These are phyloP conservation scores for Mastacembelus armatus DNA, from an alignment of 2,797 vertebrate species.

Conservation along the genomic window DNA sequence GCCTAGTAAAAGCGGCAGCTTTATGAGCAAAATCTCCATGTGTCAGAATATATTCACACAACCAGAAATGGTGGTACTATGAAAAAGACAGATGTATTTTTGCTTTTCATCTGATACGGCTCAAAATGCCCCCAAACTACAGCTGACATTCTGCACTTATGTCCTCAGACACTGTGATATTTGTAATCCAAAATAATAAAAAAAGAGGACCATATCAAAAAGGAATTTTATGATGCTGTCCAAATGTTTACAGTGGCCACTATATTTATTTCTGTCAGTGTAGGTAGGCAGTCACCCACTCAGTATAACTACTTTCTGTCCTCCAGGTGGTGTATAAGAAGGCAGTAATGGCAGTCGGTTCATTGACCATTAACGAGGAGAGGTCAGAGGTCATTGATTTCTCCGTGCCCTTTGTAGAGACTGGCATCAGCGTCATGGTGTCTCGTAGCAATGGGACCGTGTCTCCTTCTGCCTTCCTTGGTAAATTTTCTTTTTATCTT, in stretches of 20 bases:
- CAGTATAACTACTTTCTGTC: slow-evolving; percentile 16
- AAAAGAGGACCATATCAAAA: slow-evolving; percentile 16
- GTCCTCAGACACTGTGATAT: slow-evolving; percentile 50
- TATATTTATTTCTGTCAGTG: slow-evolving; percentile 27
- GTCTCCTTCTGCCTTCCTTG: slow-evolving; percentile 96
- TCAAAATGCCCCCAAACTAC: slow-evolving; percentile 58
- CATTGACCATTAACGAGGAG: slow-evolving; percentile 97
- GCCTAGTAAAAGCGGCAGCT: slow-evolving; percentile 29
- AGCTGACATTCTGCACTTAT: slow-evolving; percentile 54
- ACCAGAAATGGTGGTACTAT: slow-evolving; percentile 21
- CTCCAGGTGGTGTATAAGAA: slow-evolving; percentile 94
- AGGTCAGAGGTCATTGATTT: slow-evolving; percentile 97
- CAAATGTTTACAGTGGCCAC: slow-evolving; percentile 45
- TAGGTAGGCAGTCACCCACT: slow-evolving; percentile 5
- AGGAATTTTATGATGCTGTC: slow-evolving; percentile 28
- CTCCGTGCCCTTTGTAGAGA: slow-evolving; percentile 98
- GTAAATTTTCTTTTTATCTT: slow-evolving; percentile 75
- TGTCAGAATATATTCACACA: slow-evolving; percentile 46
- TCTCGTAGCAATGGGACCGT: slow-evolving; percentile 98
- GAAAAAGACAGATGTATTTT: slow-evolving; percentile 57
- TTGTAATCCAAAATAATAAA: slow-evolving; percentile 42
- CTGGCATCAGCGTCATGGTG: slow-evolving; percentile 99
- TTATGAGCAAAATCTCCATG: slow-evolving; percentile 32
- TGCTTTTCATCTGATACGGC: slow-evolving; percentile 48
- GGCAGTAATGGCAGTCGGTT: slow-evolving; percentile 96